Base-by-base conservation (phyloP, 2,113 vertebrate genomes). In the Megalops atlanticus region DNA sequence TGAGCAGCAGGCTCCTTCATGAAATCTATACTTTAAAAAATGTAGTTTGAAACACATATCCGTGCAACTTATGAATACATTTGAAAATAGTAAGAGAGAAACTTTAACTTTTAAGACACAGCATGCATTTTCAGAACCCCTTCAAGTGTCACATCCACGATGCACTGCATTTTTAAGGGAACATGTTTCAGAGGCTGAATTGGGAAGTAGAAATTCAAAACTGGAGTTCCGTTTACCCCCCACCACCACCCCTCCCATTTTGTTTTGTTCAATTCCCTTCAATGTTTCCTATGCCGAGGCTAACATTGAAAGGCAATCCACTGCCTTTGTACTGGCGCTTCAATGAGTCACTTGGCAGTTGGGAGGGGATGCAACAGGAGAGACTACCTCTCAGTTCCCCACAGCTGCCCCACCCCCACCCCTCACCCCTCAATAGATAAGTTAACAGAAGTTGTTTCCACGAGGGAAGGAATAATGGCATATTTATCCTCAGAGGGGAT, bases 391-490 rank as follows among this genome's bases (percentile, higher is more conserved):
- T 77, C 43, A 68, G 36, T 45, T 45, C 43, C 18, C 39, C 54
- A 15, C 11, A 54, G 40, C 16, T 47, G 64, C 33, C 43, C n/a
- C n/a, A n/a, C n/a, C n/a, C n/a, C n/a, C n/a, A n/a, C n/a, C n/a
- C n/a, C n/a, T n/a, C n/a, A n/a, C 16, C 45, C 8, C 21, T 27
- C 31, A 36, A 69, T 33, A 78, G 68, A 82, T 64, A 82, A 47
- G 81, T 39, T 78, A 78, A 78, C 81, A 58, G 31, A 78, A 79
- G 81, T 38, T 69, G 79, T 84, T 84, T 86, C 85, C 85, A 64
- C 70, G 43, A 43, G 38, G 35, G 47, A n/a, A n/a, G n/a, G n/a
- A 83, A 86, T 81, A 82, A 86, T 82, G 81, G 83, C 49, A 71
- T 71, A 78, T 77, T 82, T 68, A 84, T 82, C 81, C 79, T 64